Evolutionary conservation across 2,888 invertebrate genomes (phyloP).

Genomic region (Boloria selene): DNA sequence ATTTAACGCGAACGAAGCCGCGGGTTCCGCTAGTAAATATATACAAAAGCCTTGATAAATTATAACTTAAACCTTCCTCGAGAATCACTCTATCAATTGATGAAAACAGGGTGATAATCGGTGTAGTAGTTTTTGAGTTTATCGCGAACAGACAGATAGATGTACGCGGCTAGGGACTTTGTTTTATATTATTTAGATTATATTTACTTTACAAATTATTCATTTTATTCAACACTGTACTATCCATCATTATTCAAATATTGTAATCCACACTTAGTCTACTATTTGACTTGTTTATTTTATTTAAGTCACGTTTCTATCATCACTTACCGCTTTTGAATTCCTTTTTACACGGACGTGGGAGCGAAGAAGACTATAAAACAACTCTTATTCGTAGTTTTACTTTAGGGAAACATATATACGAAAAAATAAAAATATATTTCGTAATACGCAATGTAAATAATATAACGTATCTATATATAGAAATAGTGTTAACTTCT

Average conservation of each 20-base stretch:
- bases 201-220: too few species aligned
- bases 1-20: too few species aligned
- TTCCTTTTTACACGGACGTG: conserved; percentile 5
- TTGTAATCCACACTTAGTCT: not conserved
- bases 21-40: too few species aligned
- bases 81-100: too few species aligned
- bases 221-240: not conserved
- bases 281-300: conserved; percentile 15
- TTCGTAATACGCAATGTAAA: not conserved
- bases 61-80: too few species aligned
- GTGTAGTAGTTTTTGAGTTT: too few species aligned
- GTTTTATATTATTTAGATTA: too few species aligned
- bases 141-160: too few species aligned
- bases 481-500: too few species aligned
- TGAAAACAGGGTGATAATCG: too few species aligned
- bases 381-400: conserved; percentile 5
- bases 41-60: too few species aligned
- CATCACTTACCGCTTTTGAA: conserved; percentile 19
- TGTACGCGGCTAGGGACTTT: too few species aligned
- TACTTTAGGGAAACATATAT: not conserved
- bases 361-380: conserved; percentile 9
- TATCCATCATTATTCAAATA: not conserved
- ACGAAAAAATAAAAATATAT: conserved; percentile 4
- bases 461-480: not conserved
- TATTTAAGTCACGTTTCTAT: conserved; percentile 28